Percentiles rank a stretch among this genome's conserved stretches.
These are phyloP conservation scores for Beaufortia kweichowensis DNA, from an alignment of 2,113 vertebrate species.

Conservation along the genomic window DNA sequence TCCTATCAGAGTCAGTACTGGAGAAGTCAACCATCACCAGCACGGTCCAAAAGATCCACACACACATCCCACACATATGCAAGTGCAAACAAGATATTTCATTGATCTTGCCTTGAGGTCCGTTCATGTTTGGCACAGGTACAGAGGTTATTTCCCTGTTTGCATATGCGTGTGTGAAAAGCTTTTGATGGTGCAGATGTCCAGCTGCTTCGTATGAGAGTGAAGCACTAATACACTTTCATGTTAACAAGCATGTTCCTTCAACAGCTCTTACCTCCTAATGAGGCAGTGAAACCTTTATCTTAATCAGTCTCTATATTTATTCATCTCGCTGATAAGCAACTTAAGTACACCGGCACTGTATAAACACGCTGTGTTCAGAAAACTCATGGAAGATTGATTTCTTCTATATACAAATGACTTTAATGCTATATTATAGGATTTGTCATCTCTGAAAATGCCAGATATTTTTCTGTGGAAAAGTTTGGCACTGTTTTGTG, in stretches of 20 bases:
- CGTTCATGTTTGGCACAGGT: slow-evolving; percentile 51
- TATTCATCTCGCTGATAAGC: neutral
- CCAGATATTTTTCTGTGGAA: neutral
- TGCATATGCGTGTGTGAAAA: slow-evolving; percentile 22
- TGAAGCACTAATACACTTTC: slow-evolving; percentile 54
- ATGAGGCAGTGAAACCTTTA: slow-evolving; percentile 38
- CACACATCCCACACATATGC: neutral
- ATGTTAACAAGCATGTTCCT: slow-evolving; percentile 53
- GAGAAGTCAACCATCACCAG: neutral
- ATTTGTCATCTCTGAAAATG: slow-evolving; percentile 28
- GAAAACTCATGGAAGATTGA: neutral
- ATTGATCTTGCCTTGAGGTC: slow-evolving; percentile 45
- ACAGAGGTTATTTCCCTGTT: slow-evolving; percentile 43
- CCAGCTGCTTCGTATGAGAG: slow-evolving; percentile 46
- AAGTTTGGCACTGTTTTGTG: slow-evolving; percentile 6
- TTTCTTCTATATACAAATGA: neutral
- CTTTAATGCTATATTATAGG: slow-evolving; percentile 5
- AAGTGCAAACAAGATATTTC: slow-evolving; percentile 42
- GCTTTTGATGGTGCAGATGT: slow-evolving; percentile 56
- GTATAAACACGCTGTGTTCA: neutral
- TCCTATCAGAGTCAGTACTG: neutral
- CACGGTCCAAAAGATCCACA: slow-evolving; percentile 15
- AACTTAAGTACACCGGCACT: neutral
- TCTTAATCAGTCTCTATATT: slow-evolving; percentile 17
- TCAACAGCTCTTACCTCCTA: slow-evolving; percentile 38